Evolutionary conservation across 2,113 vertebrate species (phyloP).

Genomic region (Petromus typicus): DNA sequence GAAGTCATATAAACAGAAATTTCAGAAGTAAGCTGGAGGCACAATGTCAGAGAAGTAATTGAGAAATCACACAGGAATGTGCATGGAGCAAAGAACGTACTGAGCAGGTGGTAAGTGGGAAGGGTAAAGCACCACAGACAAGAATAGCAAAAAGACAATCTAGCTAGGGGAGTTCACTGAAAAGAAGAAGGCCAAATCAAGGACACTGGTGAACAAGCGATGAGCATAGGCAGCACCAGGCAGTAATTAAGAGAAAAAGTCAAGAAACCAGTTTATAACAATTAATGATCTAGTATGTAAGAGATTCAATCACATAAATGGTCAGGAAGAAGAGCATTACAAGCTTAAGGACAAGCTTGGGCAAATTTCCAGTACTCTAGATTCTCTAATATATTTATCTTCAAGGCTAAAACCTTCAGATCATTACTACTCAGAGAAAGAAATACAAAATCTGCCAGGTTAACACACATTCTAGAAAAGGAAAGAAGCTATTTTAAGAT

Average conservation of each 20-base stretch:
- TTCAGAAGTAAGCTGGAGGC: neutral
- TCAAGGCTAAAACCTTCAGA: slow-evolving; percentile 19
- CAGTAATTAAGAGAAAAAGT: neutral
- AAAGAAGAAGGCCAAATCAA: slow-evolving; percentile 61
- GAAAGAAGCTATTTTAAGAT: neutral
- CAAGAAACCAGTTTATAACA: slow-evolving; percentile 19
- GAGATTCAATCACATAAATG: slow-evolving; percentile 25
- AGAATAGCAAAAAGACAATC: slow-evolving; percentile 56
- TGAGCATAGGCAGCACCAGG: neutral
- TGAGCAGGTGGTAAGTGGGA: slow-evolving; percentile 20
- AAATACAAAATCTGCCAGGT: slow-evolving; percentile 25
- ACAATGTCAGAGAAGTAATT: slow-evolving; percentile 21
- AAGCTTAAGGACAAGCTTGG: neutral
- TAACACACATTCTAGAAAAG: slow-evolving; percentile 14
- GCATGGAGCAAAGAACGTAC: slow-evolving; percentile 4
- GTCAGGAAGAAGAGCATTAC: slow-evolving; percentile 41
- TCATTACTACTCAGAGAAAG: slow-evolving; percentile 3
- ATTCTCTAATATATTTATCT: slow-evolving; percentile 47
- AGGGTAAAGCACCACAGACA: slow-evolving; percentile 40
- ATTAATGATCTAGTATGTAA: neutral
- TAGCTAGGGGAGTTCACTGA: neutral
- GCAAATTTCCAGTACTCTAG: slow-evolving; percentile 44
- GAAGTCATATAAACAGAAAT: slow-evolving; percentile 9
- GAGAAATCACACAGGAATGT: slow-evolving; percentile 32
- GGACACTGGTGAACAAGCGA: slow-evolving; percentile 39